Base-by-base conservation (phyloP, 2,888 invertebrate species). In the Pyrgus malvae region DNA sequence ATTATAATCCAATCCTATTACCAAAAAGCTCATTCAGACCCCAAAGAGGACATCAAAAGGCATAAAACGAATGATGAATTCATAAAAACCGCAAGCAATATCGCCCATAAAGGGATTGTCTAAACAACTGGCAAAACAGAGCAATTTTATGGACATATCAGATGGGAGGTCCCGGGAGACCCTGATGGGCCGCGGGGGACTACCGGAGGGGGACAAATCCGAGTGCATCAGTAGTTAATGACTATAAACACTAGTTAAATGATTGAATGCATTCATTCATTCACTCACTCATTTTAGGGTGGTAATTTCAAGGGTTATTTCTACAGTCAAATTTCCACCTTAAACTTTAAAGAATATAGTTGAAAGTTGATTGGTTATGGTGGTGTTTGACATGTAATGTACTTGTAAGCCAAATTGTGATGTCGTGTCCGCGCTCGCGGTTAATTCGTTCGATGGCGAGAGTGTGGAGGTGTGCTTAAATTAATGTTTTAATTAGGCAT, bases 231-330 rank as follows among this genome's bases (percentile, higher is more conserved):
- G 38, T 53, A 53, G 53, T 68, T 85, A 85, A 86, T 84, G 81
- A 80, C 74, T 74, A 84, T 86, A 86, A 87, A 87, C 84, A 86
- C 78, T 79, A 74, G 78, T 79, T 80, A 83, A 83, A 83, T 86
- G 86, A 84, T 86, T 73, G 85, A 84, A 73, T 72, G 76, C 62
- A 59, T 21, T 40, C 48, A 35, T 40, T 55, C 62, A 59, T 21
- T 40, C 48, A 35, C 33, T 55, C 40, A 45, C 19, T 44, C 45
- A 48, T 33, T 48, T 31, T 53, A 29, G 54, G 54, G 54, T 45
- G 44, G 16, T 12, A 11, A 16, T 17, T 16, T 35, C 9, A 11
- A 19, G 41, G 41, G 41, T 41, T n/a, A 40, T 38, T n/a, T 19
- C 12, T 7, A n/a, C 11, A 7, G 23, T 16, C 19, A 6, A 12